A percentile compares a stretch with the other conserved stretches of the same genome.
Conservation (phyloP, 2,888 invertebrate species). For the Alloplasta piceator region DNA sequence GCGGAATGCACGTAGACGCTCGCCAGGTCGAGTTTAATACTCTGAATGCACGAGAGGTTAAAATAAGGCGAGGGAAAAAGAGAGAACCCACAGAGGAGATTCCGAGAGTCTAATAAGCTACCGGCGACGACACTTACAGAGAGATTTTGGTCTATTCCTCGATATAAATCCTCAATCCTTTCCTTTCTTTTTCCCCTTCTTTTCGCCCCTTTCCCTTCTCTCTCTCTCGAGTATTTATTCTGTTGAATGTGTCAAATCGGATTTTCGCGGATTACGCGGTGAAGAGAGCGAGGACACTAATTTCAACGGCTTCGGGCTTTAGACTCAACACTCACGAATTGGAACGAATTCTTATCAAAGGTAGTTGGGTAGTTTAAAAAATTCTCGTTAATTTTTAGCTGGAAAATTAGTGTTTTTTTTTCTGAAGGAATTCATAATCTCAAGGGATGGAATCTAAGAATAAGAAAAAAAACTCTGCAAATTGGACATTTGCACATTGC, state of each 20-base stretch:
- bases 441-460: too few species aligned
- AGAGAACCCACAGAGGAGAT: constrained; percentile 34
- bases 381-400: constrained; percentile 10
- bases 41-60: constrained; percentile 10
- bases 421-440: too few species aligned
- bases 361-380: too few species aligned
- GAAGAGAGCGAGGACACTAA: constrained; percentile 18
- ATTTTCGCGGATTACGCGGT: constrained; percentile 31
- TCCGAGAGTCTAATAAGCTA: constrained; percentile 2
- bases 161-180: background rate
- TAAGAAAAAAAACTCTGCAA: too few species aligned
- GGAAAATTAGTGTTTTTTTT: too few species aligned
- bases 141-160: too few species aligned
- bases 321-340: constrained; percentile 34
- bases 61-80: constrained; percentile 4
- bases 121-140: too few species aligned
- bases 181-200: background rate
- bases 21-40: constrained; percentile 3
- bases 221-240: background rate
- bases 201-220: background rate
- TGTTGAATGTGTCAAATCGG: constrained; percentile 11
- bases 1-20: background rate
- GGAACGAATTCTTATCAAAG: background rate
- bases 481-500: too few species aligned
- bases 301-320: constrained; percentile 30